Base-by-base conservation (phyloP, 2,797 vertebrate species). In the Salarias fasciatus region DNA sequence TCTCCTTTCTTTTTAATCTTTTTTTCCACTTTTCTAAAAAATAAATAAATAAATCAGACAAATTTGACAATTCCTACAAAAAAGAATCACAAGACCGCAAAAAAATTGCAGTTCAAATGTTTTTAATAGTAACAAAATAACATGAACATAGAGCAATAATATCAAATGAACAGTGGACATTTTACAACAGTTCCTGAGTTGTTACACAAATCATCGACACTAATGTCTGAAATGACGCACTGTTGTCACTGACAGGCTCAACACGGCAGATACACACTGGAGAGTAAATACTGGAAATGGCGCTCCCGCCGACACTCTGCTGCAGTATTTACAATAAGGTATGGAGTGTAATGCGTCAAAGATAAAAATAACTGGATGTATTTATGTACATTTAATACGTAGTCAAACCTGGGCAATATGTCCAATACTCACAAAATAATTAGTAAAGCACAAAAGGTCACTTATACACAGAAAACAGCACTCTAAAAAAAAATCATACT, bases 281-380 rank as follows among this genome's bases (percentile, higher is more conserved):
- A 94, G 93, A 10, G 90, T 94, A 68, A 84, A 79, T 77, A 86
- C 69, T 79, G 83, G 87, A 57, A 65, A 75, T 81, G 65, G 68
- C 69, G 76, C 72, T 77, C 60, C 50, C 72, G 82, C 63, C 63
- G 78, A 86, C 77, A 59, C 73, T 75, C 86, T 80, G 77, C 85
- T 87, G 75, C 75, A 50, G 40, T 91, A 87, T 89, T 79, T 89
- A 90, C 85, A 89, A 77, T 79, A 90, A 86, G 45, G 77, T 11
- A 94, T 95, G 79, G 87, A 94, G 49, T 94, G 93, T 94, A 93
- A 94, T 81, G 90, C 94, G 89, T 93, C 88, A 88, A 95, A 35
- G 94, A 90, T 92, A 69, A 13, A 92, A 85, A 36, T 89, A 92
- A 69, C 33, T 69, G 12, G 82, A 82, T 85, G 54, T 80, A 72